Percentiles rank a stretch among this genome's conserved stretches.
phyloP scores from a whole-genome alignment of 2,797 vertebrate species.

The Cichlasoma orientale region DNA sequence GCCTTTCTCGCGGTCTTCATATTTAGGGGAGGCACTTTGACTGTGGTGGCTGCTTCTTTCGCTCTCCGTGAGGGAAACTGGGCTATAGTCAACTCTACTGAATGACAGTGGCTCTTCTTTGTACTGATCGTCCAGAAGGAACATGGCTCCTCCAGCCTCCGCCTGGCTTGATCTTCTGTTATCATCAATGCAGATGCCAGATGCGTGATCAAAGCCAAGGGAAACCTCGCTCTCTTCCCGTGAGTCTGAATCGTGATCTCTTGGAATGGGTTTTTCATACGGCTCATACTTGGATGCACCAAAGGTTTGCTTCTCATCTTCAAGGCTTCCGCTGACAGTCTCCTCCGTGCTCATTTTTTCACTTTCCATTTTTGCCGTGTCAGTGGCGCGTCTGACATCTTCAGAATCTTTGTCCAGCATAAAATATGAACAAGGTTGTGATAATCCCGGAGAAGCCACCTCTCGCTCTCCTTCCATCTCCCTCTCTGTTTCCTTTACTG shows the following conservation, averaged over 20 bases:
- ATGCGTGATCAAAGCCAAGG: conserved; percentile 48
- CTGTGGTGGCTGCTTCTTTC: conserved; percentile 68
- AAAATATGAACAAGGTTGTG: conserved; percentile 74
- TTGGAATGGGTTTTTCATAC: conserved; percentile 80
- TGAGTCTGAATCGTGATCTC: conserved; percentile 59
- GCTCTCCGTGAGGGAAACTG: conserved; percentile 68
- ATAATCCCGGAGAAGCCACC: conserved; percentile 71
- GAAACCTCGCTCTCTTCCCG: conserved; percentile 61
- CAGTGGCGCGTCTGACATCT: conserved; percentile 1
- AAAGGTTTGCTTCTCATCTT: conserved; percentile 68
- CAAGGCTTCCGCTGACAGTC: conserved; percentile 11
- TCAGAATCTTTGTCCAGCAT: conserved; percentile 66
- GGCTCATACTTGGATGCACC: conserved; percentile 79
- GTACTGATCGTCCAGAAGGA: conserved; percentile 70
- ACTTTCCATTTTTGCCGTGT: conserved; percentile 36
- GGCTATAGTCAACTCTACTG: conserved; percentile 70
- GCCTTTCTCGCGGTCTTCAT: conserved; percentile 74
- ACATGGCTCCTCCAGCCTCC: conserved; percentile 64
- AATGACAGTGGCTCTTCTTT: conserved; percentile 81
- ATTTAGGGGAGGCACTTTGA: conserved; percentile 68
- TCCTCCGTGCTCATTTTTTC: conserved; percentile 47
- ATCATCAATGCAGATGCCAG: conserved; percentile 69
- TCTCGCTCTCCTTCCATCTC: conserved; percentile 79
- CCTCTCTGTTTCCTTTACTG: conserved; percentile 74
- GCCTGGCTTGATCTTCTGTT: conserved; percentile 74